A percentile compares a stretch with the other conserved stretches of the same genome.
phyloP scores from a whole-genome alignment of 2,888 invertebrate species.

The Scelioninae gen. 2 region DNA sequence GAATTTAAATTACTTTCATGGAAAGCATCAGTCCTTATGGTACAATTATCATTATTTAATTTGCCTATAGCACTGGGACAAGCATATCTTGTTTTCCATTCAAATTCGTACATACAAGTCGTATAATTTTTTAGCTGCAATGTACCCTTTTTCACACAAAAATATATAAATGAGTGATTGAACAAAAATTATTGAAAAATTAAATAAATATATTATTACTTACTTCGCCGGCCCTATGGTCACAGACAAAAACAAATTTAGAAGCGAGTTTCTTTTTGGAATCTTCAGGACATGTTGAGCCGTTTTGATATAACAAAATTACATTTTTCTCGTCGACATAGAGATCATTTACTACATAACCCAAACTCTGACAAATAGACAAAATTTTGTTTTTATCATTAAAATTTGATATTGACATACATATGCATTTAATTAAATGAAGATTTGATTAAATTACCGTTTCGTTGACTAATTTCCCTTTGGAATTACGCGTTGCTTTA shows the following conservation, averaged over 20 bases:
- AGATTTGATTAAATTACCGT: conserved; percentile 56
- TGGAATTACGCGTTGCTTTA: conserved; percentile 60
- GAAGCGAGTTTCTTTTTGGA: conserved; percentile 61
- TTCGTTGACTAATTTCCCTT: conserved; percentile 63
- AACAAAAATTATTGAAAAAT: conserved; percentile 5
- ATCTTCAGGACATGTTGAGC: conserved; percentile 66
- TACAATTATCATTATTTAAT: conserved; percentile 63
- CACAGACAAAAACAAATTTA: conserved; percentile 65
- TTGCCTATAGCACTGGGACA: conserved; percentile 64
- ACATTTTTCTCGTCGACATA: conserved; percentile 61
- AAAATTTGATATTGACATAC: too few relatives aligned
- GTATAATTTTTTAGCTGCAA: conserved; percentile 65
- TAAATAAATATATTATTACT: conserved; percentile 8
- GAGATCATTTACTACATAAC: conserved; percentile 65
- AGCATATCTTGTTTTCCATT: conserved; percentile 68
- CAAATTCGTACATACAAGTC: conserved; percentile 67
- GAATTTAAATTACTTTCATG: conserved; percentile 65
- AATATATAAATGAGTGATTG: conserved; percentile 1
- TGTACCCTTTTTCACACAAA: conserved; percentile 59
- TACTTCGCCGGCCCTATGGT: conserved; percentile 53
- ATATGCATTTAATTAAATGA: too few relatives aligned
- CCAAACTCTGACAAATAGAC: conserved; percentile 64
- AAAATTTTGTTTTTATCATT: too few relatives aligned
- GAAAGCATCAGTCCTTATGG: conserved; percentile 63
- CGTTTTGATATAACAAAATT: conserved; percentile 64